Conservation (phyloP, 2,888 invertebrate genomes). For the Diadromus collaris region DNA sequence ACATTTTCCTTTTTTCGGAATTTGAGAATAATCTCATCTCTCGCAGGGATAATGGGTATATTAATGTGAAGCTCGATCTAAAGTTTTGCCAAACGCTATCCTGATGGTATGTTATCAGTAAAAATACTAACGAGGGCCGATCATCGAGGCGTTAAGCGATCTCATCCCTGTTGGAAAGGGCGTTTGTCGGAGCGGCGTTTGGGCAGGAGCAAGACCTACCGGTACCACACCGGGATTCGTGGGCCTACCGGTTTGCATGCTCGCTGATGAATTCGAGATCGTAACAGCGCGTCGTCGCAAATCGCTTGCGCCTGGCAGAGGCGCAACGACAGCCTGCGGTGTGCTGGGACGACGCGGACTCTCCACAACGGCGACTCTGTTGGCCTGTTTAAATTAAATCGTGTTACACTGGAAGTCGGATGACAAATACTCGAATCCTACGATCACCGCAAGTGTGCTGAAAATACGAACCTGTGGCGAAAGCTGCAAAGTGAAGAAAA, state of each 20-base stretch:
- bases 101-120: constrained; percentile 1
- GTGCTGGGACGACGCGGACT: constrained; percentile 67
- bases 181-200: constrained; percentile 65
- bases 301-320: constrained; percentile 66
- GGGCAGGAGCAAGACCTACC: constrained; percentile 63
- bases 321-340: constrained; percentile 64
- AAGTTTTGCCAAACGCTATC: not conserved
- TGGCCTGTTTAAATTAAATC: constrained; percentile 65
- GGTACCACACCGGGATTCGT: constrained; percentile 63
- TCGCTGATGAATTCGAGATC: constrained; percentile 66
- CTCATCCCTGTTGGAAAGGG: constrained; percentile 67
- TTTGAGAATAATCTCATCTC: not conserved
- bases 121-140: constrained; percentile 70
- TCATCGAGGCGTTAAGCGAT: constrained; percentile 68
- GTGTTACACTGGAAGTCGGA: not conserved
- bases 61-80: not conserved
- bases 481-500: constrained; percentile 70
- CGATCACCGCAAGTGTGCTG: not conserved
- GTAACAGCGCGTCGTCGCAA: constrained; percentile 73
- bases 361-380: constrained; percentile 59
- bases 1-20: not conserved
- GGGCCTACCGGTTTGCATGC: constrained; percentile 63
- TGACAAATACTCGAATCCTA: not conserved
- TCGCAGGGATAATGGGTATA: not conserved
- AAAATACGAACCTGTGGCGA: constrained; percentile 73